phyloP scores from a whole-genome alignment of 2,888 invertebrate genomes.

The Coleophora flavipennella region DNA sequence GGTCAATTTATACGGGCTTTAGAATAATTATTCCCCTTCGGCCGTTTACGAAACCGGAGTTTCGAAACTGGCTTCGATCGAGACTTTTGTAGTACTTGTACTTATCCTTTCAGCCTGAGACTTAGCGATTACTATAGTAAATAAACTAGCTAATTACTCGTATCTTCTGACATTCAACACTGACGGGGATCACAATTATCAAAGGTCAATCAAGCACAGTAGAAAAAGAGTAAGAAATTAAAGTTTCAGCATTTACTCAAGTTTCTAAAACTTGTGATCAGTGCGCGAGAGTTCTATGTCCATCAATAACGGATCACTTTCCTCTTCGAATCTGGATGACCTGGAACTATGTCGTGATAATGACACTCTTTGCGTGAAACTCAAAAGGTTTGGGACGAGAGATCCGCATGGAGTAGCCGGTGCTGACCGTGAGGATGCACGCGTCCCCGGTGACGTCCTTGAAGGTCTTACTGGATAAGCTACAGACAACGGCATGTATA shows the following conservation, averaged over 20 bases:
- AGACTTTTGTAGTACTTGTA: no score
- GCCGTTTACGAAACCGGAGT: no score
- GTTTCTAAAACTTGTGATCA: conserved; percentile 58
- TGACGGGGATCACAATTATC: conserved; percentile 5
- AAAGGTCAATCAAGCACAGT: conserved; percentile 2
- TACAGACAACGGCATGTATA: conserved; percentile 77
- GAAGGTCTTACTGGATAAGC: conserved; percentile 44
- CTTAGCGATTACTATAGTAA: no score
- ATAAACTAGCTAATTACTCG: no score
- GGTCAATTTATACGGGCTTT: no score
- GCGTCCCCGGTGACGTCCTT: conserved; percentile 54
- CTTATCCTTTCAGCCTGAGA: no score
- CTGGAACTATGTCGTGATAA: conserved; percentile 63
- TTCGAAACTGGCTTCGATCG: no score
- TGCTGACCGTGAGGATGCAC: conserved; percentile 83
- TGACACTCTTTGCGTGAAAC: conserved; percentile 70
- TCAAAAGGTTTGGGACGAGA: conserved; percentile 76
- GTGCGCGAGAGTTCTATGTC: conserved; percentile 44
- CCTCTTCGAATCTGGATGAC: conserved; percentile 63
- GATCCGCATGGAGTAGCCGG: conserved; percentile 85
- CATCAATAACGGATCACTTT: conserved; percentile 76
- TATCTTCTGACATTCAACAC: conserved; percentile 1
- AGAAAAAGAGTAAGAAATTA: neutral
- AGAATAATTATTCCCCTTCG: no score
- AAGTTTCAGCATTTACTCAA: no score